Evolutionary conservation across 1,140 invertebrate species (phyloP).

Genomic region (Drusus annulatus): DNA sequence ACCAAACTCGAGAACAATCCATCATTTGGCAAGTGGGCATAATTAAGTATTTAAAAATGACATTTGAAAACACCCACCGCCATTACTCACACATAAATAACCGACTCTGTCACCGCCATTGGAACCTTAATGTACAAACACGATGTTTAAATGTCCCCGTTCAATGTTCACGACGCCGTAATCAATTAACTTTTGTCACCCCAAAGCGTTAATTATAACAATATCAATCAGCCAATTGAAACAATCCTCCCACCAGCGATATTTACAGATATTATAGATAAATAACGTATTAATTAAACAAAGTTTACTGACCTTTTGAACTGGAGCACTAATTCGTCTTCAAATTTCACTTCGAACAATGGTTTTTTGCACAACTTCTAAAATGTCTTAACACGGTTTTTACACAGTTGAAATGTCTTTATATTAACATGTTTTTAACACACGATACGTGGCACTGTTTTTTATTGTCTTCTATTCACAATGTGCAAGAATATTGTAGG

Average conservation of each 20-base stretch:
- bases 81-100: no score
- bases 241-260: not conserved
- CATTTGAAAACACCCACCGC: no score
- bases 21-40: no score
- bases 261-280: not conserved
- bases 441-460: not conserved
- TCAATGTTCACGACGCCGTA: not conserved
- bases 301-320: slow-evolving; percentile 5
- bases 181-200: not conserved
- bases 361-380: not conserved
- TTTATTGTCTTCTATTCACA: no score
- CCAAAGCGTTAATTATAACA: not conserved
- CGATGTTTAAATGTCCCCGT: not conserved
- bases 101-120: no score
- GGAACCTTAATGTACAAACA: no score
- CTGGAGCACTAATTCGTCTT: no score
- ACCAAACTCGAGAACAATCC: no score
- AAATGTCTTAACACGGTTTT: not conserved
- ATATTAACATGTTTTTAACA: not conserved
- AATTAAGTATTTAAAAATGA: no score
- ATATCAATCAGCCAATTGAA: not conserved
- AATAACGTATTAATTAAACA: not conserved
- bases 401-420: no score
- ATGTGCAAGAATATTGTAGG: no score
- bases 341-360: not conserved